Evolutionary conservation across 2,113 vertebrate genomes (phyloP).

Genomic region (Lepisosteus oculatus): DNA sequence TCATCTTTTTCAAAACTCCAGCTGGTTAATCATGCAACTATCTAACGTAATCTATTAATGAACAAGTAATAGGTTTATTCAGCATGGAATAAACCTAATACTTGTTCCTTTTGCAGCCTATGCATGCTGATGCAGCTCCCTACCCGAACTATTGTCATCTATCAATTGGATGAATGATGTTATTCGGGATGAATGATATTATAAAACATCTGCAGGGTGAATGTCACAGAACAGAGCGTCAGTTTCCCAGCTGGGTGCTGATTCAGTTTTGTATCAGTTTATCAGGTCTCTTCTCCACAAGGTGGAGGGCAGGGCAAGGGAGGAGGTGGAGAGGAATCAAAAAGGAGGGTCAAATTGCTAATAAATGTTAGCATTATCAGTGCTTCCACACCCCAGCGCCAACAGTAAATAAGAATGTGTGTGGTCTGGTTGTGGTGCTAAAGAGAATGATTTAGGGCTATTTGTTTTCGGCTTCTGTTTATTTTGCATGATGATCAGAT

Average conservation of each 20-base stretch:
- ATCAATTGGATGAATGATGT: too few relatives aligned
- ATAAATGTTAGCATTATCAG: conserved; percentile 62
- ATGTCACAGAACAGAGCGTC: too few relatives aligned
- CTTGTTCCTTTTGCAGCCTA: too few relatives aligned
- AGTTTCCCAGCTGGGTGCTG: conserved; percentile 35
- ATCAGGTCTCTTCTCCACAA: conserved; percentile 2
- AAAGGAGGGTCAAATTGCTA: conserved; percentile 25
- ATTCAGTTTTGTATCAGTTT: conserved; percentile 30
- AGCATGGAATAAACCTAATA: too few relatives aligned
- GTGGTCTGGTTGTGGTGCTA: conserved; percentile 39
- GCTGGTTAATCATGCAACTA: too few relatives aligned
- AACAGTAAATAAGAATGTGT: conserved; percentile 50
- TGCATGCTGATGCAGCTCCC: too few relatives aligned
- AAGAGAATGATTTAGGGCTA: conserved; percentile 64
- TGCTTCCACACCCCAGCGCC: conserved; percentile 40
- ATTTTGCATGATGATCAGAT: conserved; percentile 63
- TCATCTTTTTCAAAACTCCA: too few relatives aligned
- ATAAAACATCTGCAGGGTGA: too few relatives aligned
- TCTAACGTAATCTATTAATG: too few relatives aligned
- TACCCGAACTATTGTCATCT: too few relatives aligned
- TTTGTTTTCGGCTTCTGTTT: conserved; percentile 62
- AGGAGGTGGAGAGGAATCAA: conserved; percentile 17
- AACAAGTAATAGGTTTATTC: too few relatives aligned
- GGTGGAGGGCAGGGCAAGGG: conserved; percentile 3
- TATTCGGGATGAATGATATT: too few relatives aligned